A percentile compares a stretch with the other conserved stretches of the same genome.
Evolutionary conservation across 2,113 vertebrate species (phyloP).

Genomic region (Macaca nemestrina): DNA sequence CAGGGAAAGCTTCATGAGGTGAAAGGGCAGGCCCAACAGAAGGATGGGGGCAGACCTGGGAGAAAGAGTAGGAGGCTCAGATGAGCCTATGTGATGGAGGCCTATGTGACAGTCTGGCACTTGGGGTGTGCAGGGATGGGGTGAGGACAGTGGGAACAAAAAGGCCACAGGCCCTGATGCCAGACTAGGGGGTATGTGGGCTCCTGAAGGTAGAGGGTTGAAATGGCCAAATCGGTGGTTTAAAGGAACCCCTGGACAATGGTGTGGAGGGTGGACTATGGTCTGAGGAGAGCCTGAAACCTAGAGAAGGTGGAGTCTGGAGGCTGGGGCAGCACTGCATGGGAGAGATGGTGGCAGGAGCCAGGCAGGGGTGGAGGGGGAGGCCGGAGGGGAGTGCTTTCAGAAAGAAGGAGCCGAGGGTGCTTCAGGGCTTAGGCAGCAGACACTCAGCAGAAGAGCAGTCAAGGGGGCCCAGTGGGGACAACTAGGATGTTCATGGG

Average conservation of each 20-base stretch:
- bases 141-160: not conserved
- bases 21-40: not conserved
- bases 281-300: not conserved
- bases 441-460: not conserved
- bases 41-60: not conserved
- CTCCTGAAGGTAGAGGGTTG: not conserved
- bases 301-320: not conserved
- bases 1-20: not conserved
- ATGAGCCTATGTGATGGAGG: no score
- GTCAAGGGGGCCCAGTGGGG: not conserved
- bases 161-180: not conserved
- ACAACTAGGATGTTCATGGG: not conserved
- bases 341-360: not conserved
- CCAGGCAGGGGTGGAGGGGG: fast-evolving
- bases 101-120: not conserved
- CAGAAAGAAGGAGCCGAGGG: not conserved
- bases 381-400: not conserved
- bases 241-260: not conserved
- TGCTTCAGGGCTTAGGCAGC: not conserved
- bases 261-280: not conserved
- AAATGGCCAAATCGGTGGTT: not conserved
- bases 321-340: not conserved
- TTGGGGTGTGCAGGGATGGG: not conserved
- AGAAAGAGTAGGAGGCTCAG: not conserved
- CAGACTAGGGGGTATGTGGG: no score